Percentiles rank a stretch among this genome's conserved stretches.
Conservation (phyloP, 2,888 invertebrate species). For the Diloba caeruleocephala region DNA sequence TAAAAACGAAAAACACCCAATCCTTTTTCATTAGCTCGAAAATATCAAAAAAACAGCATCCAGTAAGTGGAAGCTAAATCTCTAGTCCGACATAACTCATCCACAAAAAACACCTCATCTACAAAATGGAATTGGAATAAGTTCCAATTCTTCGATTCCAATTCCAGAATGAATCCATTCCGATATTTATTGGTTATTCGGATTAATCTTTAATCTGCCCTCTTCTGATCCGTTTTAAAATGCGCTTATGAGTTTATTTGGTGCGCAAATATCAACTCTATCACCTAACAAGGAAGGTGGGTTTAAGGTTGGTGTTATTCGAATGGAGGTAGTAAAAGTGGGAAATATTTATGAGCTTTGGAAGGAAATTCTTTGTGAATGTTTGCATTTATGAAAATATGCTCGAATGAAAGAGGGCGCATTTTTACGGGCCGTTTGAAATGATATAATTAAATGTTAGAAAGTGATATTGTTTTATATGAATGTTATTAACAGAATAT, state of each 20-base stretch:
- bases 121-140: constrained; percentile 84
- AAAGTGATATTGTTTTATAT: constrained; percentile 11
- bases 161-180: constrained; percentile 84
- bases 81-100: constrained; percentile 66
- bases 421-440: constrained; percentile 61
- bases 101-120: constrained; percentile 84
- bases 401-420: constrained; percentile 81
- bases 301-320: constrained; percentile 49
- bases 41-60: constrained; percentile 48
- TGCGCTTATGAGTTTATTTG: constrained; percentile 76
- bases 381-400: constrained; percentile 89
- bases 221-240: constrained; percentile 80
- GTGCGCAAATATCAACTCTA: constrained; percentile 57
- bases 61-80: constrained; percentile 60
- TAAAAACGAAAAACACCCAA: constrained; percentile 52
- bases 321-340: constrained; percentile 82
- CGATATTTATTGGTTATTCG: constrained; percentile 85
- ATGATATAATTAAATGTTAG: constrained; percentile 16
- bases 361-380: constrained; percentile 88
- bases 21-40: constrained; percentile 59
- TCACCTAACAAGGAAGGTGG: constrained; percentile 42
- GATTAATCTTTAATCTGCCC: constrained; percentile 87
- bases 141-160: constrained; percentile 86
- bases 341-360: constrained; percentile 88
- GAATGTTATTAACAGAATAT: neutral